phyloP scores from a whole-genome alignment of 2,888 invertebrate species.

The Clusia tigrina region DNA sequence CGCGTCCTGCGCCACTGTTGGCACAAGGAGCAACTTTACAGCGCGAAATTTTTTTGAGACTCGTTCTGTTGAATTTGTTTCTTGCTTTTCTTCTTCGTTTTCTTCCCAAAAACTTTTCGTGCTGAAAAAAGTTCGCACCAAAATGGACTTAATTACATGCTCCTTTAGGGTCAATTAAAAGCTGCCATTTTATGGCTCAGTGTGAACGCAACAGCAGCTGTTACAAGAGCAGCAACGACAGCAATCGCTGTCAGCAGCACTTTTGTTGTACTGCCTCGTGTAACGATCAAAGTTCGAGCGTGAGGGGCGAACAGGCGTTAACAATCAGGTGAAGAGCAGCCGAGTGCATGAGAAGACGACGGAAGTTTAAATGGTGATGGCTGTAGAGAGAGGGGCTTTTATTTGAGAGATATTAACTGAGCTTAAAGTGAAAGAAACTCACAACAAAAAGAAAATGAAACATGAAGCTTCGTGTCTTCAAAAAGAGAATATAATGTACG shows the following conservation, averaged over 20 bases:
- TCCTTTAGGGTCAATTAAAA: slow-evolving; percentile 24
- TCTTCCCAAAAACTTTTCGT: neutral
- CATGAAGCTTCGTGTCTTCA: too few relatives aligned
- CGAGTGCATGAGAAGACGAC: too few relatives aligned
- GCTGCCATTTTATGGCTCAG: slow-evolving; percentile 9
- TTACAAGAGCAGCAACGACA: neutral
- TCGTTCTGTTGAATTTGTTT: neutral
- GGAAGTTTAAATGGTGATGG: too few relatives aligned
- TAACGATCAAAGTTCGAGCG: too few relatives aligned
- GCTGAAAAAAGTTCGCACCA: slow-evolving; percentile 13
- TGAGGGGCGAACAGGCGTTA: too few relatives aligned
- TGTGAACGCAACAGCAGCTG: neutral
- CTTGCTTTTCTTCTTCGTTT: neutral
- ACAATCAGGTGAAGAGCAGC: too few relatives aligned
- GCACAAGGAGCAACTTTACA: slow-evolving; percentile 9
- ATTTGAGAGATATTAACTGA: too few relatives aligned
- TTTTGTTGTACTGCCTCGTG: too few relatives aligned
- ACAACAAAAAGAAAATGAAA: too few relatives aligned
- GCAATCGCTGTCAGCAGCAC: neutral
- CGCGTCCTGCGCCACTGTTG: neutral
- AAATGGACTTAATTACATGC: slow-evolving; percentile 24
- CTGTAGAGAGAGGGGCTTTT: too few relatives aligned
- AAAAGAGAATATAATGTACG: too few relatives aligned
- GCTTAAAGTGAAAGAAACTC: too few relatives aligned
- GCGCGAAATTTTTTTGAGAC: neutral